phyloP scores from a whole-genome alignment of 2,888 invertebrate species.

The Cryptus viduatorius region DNA sequence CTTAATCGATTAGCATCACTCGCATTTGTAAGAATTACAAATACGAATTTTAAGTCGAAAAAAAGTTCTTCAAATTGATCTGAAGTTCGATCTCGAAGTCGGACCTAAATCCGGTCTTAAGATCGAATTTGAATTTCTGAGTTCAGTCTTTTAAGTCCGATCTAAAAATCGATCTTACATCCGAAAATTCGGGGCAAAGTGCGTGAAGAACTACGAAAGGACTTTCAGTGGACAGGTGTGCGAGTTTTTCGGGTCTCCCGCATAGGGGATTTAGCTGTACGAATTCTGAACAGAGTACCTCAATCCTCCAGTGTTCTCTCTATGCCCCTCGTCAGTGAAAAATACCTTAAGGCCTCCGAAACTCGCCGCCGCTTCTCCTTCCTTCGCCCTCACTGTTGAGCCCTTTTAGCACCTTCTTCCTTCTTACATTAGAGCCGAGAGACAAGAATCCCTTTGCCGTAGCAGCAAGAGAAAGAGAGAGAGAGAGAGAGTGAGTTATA shows the following conservation, averaged over 20 bases:
- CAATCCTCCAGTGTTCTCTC: slow-evolving; percentile 11
- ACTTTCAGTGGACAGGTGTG: slow-evolving; percentile 33
- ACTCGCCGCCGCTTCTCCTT: slow-evolving; percentile 34
- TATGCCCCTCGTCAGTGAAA: slow-evolving; percentile 31
- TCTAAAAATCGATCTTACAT: too few relatives aligned
- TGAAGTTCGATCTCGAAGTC: too few relatives aligned
- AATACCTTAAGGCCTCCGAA: slow-evolving; percentile 43
- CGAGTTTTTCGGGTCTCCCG: not conserved
- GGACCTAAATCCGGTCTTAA: too few relatives aligned
- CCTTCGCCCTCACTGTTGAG: slow-evolving; percentile 50
- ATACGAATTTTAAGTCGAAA: too few relatives aligned
- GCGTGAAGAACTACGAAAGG: slow-evolving; percentile 18
- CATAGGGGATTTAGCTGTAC: not conserved
- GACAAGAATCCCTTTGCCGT: slow-evolving; percentile 52
- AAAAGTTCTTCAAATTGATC: too few relatives aligned
- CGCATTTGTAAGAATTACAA: too few relatives aligned
- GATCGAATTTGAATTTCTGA: too few relatives aligned
- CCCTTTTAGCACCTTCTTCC: slow-evolving; percentile 61
- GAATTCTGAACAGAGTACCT: slow-evolving; percentile 46
- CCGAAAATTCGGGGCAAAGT: not conserved
- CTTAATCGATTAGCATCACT: too few relatives aligned
- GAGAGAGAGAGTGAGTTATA: slow-evolving; percentile 7
- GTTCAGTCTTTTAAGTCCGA: too few relatives aligned
- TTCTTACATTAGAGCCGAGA: slow-evolving; percentile 37
- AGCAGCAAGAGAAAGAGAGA: slow-evolving; percentile 29